These are phyloP conservation scores for Hyposoter didymator DNA, from an alignment of 2,888 invertebrate genomes.

Conservation along the genomic window DNA sequence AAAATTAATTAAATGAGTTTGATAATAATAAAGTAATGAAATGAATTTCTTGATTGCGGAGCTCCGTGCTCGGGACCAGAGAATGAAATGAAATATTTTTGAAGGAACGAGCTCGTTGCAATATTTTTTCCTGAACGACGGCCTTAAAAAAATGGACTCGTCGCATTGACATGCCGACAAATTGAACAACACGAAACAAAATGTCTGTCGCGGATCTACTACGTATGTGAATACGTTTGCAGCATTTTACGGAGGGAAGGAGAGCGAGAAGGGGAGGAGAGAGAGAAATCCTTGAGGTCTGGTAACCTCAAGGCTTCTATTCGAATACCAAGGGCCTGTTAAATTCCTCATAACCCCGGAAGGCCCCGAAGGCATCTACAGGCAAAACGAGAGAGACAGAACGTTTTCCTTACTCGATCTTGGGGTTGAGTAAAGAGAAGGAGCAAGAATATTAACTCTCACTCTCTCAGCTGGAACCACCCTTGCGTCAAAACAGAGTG, in stretches of 20 bases:
- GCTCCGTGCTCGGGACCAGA: background rate
- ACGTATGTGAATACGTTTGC: slow-evolving; percentile 54
- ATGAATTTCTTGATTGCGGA: background rate
- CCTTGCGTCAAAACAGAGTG: slow-evolving; percentile 60
- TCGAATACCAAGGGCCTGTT: slow-evolving; percentile 66
- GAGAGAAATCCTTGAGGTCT: slow-evolving; percentile 57
- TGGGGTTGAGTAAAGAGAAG: slow-evolving; percentile 32
- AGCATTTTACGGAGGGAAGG: slow-evolving; percentile 35
- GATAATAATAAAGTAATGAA: no score
- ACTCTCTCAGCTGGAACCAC: slow-evolving; percentile 51
- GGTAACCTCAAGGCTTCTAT: slow-evolving; percentile 58
- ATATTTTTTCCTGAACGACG: background rate
- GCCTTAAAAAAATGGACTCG: background rate
- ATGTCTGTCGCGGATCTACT: slow-evolving; percentile 51
- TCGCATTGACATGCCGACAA: slow-evolving; percentile 8
- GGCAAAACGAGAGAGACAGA: slow-evolving; percentile 53
- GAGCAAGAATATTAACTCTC: slow-evolving; percentile 23
- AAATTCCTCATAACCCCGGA: slow-evolving; percentile 68
- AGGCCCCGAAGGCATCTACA: slow-evolving; percentile 64
- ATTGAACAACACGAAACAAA: slow-evolving; percentile 36
- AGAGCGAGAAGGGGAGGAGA: slow-evolving; percentile 19
- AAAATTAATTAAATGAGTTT: no score
- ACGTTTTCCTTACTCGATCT: slow-evolving; percentile 65
- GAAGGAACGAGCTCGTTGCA: background rate
- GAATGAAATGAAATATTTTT: background rate